phyloP scores from a whole-genome alignment of 2,797 vertebrate species.

The Trachurus trachurus region DNA sequence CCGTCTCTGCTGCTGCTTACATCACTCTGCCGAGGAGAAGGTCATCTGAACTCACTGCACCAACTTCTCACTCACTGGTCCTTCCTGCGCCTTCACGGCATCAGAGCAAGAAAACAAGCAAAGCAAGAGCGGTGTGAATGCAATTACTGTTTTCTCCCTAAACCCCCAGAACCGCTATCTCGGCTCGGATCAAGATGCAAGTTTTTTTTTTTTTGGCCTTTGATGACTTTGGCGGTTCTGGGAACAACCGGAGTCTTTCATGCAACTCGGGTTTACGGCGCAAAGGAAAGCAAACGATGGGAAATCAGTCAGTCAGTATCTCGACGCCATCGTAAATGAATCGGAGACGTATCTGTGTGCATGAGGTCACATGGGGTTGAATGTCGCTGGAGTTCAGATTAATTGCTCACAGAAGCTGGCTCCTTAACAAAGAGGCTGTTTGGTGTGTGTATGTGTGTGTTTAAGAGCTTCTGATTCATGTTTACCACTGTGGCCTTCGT shows the following conservation, averaged over 20 bases:
- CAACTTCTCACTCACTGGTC: not conserved
- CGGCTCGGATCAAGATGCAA: conserved; percentile 25
- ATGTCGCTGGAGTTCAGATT: conserved; percentile 29
- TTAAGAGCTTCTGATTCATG: conserved; percentile 34
- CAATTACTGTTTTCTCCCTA: conserved; percentile 39
- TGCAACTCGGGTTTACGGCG: not conserved
- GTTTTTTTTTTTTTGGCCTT: not conserved
- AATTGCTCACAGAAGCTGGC: conserved; percentile 40
- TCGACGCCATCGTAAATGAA: conserved; percentile 13
- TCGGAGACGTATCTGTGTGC: conserved; percentile 32
- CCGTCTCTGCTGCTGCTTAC: not conserved
- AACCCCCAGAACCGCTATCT: conserved; percentile 31
- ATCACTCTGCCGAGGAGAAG: conserved; percentile 1
- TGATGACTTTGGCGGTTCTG: conserved; percentile 30
- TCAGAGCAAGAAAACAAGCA: conserved; percentile 24
- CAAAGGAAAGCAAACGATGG: conserved; percentile 18
- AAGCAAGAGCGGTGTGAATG: conserved; percentile 10
- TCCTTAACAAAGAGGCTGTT: conserved; percentile 38
- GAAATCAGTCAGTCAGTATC: not conserved
- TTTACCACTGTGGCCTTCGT: conserved; percentile 25
- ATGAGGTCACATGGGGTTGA: conserved; percentile 28
- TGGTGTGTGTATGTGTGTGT: conserved; percentile 10
- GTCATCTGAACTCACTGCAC: conserved; percentile 5
- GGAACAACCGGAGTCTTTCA: conserved; percentile 56
- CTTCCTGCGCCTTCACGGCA: conserved; percentile 7